Evolutionary conservation across 2,888 invertebrate species (phyloP), one percentile per base, ranked within the genome.

Genomic region (Blera fallax): DNA sequence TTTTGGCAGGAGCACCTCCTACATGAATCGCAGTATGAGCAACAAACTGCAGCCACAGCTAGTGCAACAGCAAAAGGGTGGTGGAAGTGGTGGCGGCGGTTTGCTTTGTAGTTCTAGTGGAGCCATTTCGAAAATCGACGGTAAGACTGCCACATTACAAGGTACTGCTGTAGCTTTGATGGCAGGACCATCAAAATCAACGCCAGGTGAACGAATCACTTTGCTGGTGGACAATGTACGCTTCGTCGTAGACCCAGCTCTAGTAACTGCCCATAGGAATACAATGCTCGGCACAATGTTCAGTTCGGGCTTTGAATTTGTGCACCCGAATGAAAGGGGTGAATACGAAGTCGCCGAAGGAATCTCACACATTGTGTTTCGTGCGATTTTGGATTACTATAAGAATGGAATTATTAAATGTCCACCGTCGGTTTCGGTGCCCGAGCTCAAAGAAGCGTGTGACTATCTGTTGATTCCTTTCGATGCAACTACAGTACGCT

Each of bases 211-310:
- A 88, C 93, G 97, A 78, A 96, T 98, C 70, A 98, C 98, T 1
- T 94, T 99, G 62, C 96, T 99, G n/a, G 99, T 99, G 11, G 99
- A 99, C 90, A 98, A 97, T 89, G 98, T 98, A 0, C 94, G 98
- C 87, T 98, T 98, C 91, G 96, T 99, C 54, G 96, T 99, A 21
- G 98, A 99, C 92, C 97, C 98, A 5, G 95, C 97, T 1, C 94
- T 99, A 85, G 97, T 99, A 90, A 96, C 97, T 8, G 96, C 97
- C 2, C 97, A 99, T 92, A 98, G 99, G 0, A 98, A 99, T 91
- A 99, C 99, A 0, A 99, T 99, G 99, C 93, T 99, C 34, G 99
- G 99, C n/a, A 95, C 98, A 89, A 99, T 99, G 99, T 99, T 99
- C 90, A 97, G 97, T 90, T 96, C 97, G 10, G 97, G 97, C 82